Evolutionary conservation across 23 tunicate genomes (phyloP).

Genomic region (Clavelina lepadiformis): DNA sequence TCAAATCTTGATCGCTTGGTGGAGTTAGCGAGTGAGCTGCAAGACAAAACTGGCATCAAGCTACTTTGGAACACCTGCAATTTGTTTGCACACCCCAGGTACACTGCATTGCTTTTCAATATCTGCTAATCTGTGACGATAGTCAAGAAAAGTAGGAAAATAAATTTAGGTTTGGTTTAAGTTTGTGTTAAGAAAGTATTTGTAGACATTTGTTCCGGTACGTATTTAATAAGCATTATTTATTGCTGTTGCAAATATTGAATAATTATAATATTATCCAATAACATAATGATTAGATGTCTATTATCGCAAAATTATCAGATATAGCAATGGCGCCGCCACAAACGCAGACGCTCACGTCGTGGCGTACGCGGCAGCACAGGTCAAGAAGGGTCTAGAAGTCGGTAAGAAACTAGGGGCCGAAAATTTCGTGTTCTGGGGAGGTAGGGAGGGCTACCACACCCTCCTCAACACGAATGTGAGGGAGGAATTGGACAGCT

Average conservation of each 20-base stretch:
- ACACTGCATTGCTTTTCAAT: not conserved
- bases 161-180: too few species aligned
- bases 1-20: conserved; percentile 71
- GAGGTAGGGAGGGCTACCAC: conserved; percentile 91
- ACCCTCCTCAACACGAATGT: conserved; percentile 80
- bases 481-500: conserved; percentile 73
- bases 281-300: too few species aligned
- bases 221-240: too few species aligned
- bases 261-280: too few species aligned
- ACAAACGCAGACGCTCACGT: conserved; percentile 84
- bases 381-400: conserved; percentile 84
- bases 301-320: too few species aligned
- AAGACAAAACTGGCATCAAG: conserved; percentile 66
- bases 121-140: too few species aligned
- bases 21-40: conserved; percentile 63
- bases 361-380: conserved; percentile 90
- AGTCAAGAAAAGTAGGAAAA: too few species aligned
- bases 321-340: conserved; percentile 91
- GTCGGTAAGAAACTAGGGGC: conserved; percentile 84
- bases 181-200: too few species aligned
- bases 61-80: conserved; percentile 96
- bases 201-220: too few species aligned
- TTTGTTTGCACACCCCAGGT: conserved; percentile 92
- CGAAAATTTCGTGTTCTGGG: conserved; percentile 96
- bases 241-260: too few species aligned